phyloP scores from a whole-genome alignment of 1,140 invertebrate genomes.

The Drosophila albomicans region DNA sequence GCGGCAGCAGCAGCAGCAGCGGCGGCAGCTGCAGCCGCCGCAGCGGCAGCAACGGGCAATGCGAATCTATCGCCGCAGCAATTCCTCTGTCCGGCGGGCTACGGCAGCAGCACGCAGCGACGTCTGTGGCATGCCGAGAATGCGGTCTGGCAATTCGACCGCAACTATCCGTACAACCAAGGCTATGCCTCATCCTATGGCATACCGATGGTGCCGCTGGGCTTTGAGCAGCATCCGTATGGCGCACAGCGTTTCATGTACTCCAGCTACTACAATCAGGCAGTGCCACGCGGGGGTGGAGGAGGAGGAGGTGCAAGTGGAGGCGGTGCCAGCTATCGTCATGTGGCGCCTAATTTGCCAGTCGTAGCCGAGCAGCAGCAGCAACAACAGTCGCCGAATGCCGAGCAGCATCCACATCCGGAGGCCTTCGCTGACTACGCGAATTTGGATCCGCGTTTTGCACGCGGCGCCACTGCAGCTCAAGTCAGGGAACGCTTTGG shows the following conservation, averaged over 20 bases:
- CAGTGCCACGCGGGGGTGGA: conserved; percentile 11
- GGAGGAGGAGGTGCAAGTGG: too few relatives aligned
- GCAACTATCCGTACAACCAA: conserved; percentile 74
- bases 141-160: conserved; percentile 70
- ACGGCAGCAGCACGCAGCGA: conserved; percentile 51
- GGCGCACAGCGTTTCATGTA: conserved; percentile 61
- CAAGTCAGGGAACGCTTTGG: conserved; percentile 42
- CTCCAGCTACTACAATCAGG: conserved; percentile 58
- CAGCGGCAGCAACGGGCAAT: conserved; percentile 6
- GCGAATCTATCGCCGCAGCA: conserved; percentile 36
- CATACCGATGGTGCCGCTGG: conserved; percentile 64
- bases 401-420: conserved; percentile 21
- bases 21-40: conserved; percentile 16
- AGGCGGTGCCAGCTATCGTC: conserved; percentile 34
- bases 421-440: conserved; percentile 15
- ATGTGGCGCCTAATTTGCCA: conserved; percentile 28
- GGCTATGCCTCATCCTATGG: conserved; percentile 61
- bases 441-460: conserved; percentile 22
- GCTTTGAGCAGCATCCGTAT: conserved; percentile 59
- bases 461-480: conserved; percentile 10
- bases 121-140: conserved; percentile 70
- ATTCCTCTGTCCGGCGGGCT: conserved; percentile 43
- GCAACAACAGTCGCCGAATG: conserved; percentile 23
- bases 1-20: conserved; percentile 22
- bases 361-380: conserved; percentile 25